A percentile compares a stretch with the other conserved stretches of the same genome.
These are phyloP conservation scores for Pseudois nayaur DNA, from an alignment of 2,113 vertebrate genomes.

Conservation along the genomic window DNA sequence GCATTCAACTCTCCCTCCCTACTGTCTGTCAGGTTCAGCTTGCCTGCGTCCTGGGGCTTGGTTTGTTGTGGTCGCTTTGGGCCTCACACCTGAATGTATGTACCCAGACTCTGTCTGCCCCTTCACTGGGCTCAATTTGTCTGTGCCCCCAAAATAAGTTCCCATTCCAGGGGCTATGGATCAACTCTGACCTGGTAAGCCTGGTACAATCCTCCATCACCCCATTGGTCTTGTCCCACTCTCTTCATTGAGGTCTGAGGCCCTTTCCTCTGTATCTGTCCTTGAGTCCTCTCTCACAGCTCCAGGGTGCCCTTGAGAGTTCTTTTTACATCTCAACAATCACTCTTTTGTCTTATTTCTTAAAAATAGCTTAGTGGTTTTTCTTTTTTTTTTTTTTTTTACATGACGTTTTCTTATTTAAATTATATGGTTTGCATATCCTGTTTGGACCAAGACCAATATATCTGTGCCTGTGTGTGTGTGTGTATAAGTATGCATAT, in stretches of 20 bases:
- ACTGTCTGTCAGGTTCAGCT: neutral
- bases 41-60: fast-evolving
- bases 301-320: neutral
- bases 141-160: fast-evolving
- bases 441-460: neutral
- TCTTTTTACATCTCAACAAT: neutral
- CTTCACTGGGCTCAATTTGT: neutral
- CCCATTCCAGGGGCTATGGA: too few relatives aligned
- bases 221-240: fast-evolving
- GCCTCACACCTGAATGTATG: fast-evolving
- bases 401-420: neutral
- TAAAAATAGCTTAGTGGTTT: neutral
- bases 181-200: neutral
- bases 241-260: neutral
- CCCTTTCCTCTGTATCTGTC: neutral
- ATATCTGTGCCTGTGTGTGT: neutral
- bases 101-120: neutral
- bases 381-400: neutral
- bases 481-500: neutral
- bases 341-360: neutral
- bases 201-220: neutral
- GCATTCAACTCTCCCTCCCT: neutral
- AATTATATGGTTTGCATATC: neutral
- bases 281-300: too few relatives aligned
- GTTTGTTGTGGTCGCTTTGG: neutral